Evolutionary conservation across 2,888 invertebrate genomes (phyloP), one percentile per base, ranked within the genome.

Genomic region (Patella ulyssiponensis): DNA sequence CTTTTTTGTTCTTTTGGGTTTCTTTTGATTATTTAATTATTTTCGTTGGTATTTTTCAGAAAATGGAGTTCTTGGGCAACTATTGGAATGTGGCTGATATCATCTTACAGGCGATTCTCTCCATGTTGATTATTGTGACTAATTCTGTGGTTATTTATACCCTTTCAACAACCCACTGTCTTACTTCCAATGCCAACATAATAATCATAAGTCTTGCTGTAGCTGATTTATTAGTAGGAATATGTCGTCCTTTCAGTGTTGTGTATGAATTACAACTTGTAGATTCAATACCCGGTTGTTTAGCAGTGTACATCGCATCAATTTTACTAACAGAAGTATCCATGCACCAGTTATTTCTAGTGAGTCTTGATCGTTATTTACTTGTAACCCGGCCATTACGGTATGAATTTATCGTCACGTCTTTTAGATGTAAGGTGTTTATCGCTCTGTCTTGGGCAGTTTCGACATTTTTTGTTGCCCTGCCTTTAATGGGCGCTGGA

Each of bases 331-430:
- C 64, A 14, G 20, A 27, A 44, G 74, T 74, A 5, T 74, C 74
- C 3, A 74, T 74, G 74, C 74, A 74, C 17, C 74, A 74, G 17
- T 64, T 74, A 44, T 64, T 69, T 51, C 23, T 74, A 17, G 74
- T 69, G n/a, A 74, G 74, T 20, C 17, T 74, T 2, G 74, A 74
- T 52, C 23, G 69, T 12, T 74, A 64, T 20, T 15, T 74, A 4
- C 69, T 58, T 15, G 64, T 74, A 17, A 74, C n/a, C 0, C n/a
- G 33, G 3, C 74, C 74, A 58, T 27, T 64, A 23, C 23, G 64
- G n/a, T 74, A 74, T 15, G 20, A 27, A 51, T n/a, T 15, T 33
- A 69, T 74, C 11, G 15, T 74, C 14, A 64, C 74, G 9, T 64
- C 33, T 23, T 27, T 20, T 17, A 58, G 69, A n/a, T 27, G 51